phyloP scores from a whole-genome alignment of 53 echinoderm and acorn worm species.

The Paracentrotus lividus region DNA sequence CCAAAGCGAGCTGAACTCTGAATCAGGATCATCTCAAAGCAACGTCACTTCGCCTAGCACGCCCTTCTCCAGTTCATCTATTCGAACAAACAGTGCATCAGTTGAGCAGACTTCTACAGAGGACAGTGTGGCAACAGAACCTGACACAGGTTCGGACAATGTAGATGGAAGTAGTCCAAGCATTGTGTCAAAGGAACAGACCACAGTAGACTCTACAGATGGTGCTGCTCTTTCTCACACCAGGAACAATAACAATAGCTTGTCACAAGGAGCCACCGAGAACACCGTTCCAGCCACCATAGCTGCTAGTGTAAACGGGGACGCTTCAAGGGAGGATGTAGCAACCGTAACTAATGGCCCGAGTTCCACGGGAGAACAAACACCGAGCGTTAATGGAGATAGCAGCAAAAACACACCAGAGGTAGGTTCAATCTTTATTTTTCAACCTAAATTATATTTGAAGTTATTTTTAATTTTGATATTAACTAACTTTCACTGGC shows the following conservation, averaged over 20 bases:
- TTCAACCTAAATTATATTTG: background rate
- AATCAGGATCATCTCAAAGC: slow-evolving; percentile 27
- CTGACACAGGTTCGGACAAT: background rate
- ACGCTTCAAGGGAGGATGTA: slow-evolving; percentile 19
- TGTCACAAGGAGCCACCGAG: slow-evolving; percentile 53
- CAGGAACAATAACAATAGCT: slow-evolving; percentile 88
- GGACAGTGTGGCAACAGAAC: background rate
- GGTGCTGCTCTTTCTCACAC: slow-evolving; percentile 58
- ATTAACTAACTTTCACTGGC: too few species aligned
- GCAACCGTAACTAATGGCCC: slow-evolving; percentile 37
- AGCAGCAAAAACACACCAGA: background rate
- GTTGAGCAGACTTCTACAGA: background rate
- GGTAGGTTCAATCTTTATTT: slow-evolving; percentile 19
- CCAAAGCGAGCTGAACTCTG: slow-evolving; percentile 41
- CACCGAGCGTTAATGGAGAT: slow-evolving; percentile 49
- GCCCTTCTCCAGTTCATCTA: slow-evolving; percentile 52
- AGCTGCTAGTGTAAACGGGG: slow-evolving; percentile 55
- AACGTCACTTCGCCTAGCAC: background rate
- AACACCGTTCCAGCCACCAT: slow-evolving; percentile 2
- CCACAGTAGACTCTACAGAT: slow-evolving; percentile 1
- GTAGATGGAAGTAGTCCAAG: background rate
- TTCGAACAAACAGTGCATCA: background rate
- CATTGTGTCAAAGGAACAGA: slow-evolving; percentile 31
- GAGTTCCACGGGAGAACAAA: background rate
- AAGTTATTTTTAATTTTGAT: too few species aligned